Evolutionary conservation across 2,113 vertebrate species (phyloP), one percentile per base, ranked within the genome.

Genomic region (Paedocypris sp.): DNA sequence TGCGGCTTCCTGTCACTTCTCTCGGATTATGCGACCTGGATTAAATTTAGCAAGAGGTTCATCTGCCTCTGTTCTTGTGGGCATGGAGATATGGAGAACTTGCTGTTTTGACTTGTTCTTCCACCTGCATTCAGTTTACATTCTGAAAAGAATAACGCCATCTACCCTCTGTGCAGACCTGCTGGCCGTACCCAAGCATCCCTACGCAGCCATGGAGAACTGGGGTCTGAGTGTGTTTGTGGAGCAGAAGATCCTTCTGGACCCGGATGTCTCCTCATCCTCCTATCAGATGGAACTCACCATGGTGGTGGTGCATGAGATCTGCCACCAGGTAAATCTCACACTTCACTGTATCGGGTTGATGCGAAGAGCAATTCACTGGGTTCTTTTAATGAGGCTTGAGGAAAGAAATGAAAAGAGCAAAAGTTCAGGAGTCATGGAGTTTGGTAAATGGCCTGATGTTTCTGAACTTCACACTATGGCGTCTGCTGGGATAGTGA

Each of bases 121-220:
- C n/a, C n/a, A n/a, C n/a, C n/a, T n/a, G n/a, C n/a, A n/a, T n/a
- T n/a, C n/a, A n/a, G n/a, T n/a, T n/a, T n/a, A n/a, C n/a, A n/a
- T n/a, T n/a, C n/a, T n/a, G n/a, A n/a, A n/a, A n/a, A n/a, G n/a
- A n/a, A n/a, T n/a, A n/a, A n/a, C n/a, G n/a, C n/a, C n/a, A n/a
- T n/a, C n/a, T n/a, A n/a, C n/a, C n/a, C n/a, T n/a, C n/a, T n/a
- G 16, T 81, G 67, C 82, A 92, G 90, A 92, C 87, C 87, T 92
- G 45, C 82, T 92, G 85, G 90, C 90, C 68, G 90, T 92, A 66
- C 90, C 90, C 70, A 91, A 91, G 69, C 90, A 91, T 73, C 90
- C 90, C 0, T 92, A 41, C 19, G 38, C 38, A 41, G 38, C 38
- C 16, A 41, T 41, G 38, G 38, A 41, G 38, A 41, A 41, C 38